phyloP scores from a whole-genome alignment of 2,888 invertebrate species.

The Erannis defoliaria region DNA sequence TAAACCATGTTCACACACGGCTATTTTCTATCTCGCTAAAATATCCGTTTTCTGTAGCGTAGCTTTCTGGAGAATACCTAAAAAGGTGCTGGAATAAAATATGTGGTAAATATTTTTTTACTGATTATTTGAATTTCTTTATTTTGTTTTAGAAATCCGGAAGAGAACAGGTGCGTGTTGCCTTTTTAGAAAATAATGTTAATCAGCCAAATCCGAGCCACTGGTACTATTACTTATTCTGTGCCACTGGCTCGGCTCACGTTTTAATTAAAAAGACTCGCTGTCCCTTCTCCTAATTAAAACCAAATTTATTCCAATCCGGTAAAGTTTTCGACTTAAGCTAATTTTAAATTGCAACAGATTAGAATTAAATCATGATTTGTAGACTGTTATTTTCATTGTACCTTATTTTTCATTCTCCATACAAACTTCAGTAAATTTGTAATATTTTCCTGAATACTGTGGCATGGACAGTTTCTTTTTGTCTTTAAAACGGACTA shows the following conservation, averaged over 20 bases:
- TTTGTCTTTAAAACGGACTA: no score
- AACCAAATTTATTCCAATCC: constrained; percentile 25
- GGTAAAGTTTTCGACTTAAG: background rate
- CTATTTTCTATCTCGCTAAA: no score
- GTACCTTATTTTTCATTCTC: background rate
- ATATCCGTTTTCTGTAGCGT: no score
- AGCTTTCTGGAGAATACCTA: no score
- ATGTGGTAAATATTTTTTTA: no score
- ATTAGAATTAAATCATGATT: constrained; percentile 10
- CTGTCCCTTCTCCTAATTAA: constrained; percentile 43
- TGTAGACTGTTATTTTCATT: background rate
- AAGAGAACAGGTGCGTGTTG: constrained; percentile 6
- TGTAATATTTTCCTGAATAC: background rate
- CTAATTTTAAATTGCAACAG: constrained; percentile 5
- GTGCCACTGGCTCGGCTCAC: constrained; percentile 10
- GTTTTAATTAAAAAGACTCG: constrained; percentile 37
- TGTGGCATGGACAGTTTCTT: no score
- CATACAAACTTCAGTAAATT: background rate
- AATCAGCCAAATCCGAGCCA: constrained; percentile 10
- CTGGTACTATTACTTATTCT: no score
- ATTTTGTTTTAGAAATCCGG: background rate
- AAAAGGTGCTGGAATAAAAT: no score
- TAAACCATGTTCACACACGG: no score
- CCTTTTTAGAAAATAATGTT: constrained; percentile 31
- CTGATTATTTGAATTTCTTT: background rate